These are phyloP conservation scores for Ametastegia equiseti DNA, from an alignment of 2,888 invertebrate genomes.

Conservation along the genomic window DNA sequence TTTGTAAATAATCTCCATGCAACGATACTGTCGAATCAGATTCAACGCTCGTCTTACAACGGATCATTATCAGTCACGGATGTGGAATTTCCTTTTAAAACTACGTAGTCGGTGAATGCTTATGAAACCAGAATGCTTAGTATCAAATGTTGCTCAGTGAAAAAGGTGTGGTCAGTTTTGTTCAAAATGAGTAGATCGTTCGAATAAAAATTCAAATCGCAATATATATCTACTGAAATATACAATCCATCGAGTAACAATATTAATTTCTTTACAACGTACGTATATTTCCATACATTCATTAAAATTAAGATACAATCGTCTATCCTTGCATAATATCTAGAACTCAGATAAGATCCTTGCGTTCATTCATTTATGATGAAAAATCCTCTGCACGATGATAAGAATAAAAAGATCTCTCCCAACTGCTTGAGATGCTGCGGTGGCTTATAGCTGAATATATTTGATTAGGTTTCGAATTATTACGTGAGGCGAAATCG, in stretches of 20 bases:
- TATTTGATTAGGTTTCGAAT: not conserved
- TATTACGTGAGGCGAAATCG: too few species aligned
- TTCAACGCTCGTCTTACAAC: not conserved
- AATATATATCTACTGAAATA: not conserved
- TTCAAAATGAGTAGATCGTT: not conserved
- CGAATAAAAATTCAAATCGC: not conserved
- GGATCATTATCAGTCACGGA: conserved; percentile 51
- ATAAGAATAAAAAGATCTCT: not conserved
- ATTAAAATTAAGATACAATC: not conserved
- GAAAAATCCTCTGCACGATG: not conserved
- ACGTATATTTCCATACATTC: not conserved
- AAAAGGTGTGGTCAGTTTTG: conserved; percentile 28
- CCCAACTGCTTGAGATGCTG: too few species aligned
- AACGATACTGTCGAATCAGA: not conserved
- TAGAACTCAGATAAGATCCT: not conserved
- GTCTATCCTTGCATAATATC: too few species aligned
- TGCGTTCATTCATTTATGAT: too few species aligned
- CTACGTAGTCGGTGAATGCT: conserved; percentile 13
- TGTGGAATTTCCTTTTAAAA: conserved; percentile 52
- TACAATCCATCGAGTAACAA: not conserved
- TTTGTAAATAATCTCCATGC: not conserved
- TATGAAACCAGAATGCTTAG: conserved; percentile 6
- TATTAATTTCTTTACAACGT: not conserved
- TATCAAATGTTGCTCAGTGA: conserved; percentile 7
- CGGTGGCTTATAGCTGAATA: not conserved